phyloP scores from a whole-genome alignment of 1,140 invertebrate species.

The Eriocheir sinensis region DNA sequence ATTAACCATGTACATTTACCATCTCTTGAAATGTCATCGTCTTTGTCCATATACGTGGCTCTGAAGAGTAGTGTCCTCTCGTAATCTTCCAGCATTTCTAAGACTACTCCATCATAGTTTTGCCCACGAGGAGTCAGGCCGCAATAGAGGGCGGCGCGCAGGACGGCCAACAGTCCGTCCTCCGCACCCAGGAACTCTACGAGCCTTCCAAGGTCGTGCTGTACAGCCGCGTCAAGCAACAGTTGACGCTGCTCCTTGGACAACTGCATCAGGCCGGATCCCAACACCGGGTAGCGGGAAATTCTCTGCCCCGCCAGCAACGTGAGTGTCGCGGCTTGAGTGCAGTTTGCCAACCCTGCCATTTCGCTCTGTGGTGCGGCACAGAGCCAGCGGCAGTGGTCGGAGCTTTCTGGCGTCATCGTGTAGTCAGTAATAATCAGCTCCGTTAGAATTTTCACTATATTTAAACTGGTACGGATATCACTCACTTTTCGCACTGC shows the following conservation, averaged over 20 bases:
- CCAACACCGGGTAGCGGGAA: not conserved
- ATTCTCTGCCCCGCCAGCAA: not conserved
- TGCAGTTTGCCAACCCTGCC: not conserved
- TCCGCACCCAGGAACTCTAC: not conserved
- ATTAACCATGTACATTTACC: no score
- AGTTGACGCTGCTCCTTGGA: not conserved
- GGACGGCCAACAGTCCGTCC: not conserved
- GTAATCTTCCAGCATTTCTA: constrained; percentile 1
- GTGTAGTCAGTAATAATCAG: not conserved
- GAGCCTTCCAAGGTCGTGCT: constrained; percentile 16
- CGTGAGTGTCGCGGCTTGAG: not conserved
- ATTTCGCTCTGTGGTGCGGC: not conserved
- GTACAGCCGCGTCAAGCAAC: not conserved
- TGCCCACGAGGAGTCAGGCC: not conserved
- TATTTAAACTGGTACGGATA: not conserved
- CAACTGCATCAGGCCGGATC: not conserved
- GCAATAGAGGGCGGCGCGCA: not conserved
- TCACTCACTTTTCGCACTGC: not conserved
- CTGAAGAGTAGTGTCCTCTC: not conserved
- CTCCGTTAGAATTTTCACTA: not conserved
- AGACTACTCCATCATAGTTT: not conserved
- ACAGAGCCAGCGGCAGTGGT: not conserved
- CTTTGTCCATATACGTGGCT: not conserved
- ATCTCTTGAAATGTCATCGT: not conserved
- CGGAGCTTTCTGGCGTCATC: not conserved